Evolutionary conservation across 2,797 vertebrate species (phyloP).

Genomic region (Telmatherina bonti): DNA sequence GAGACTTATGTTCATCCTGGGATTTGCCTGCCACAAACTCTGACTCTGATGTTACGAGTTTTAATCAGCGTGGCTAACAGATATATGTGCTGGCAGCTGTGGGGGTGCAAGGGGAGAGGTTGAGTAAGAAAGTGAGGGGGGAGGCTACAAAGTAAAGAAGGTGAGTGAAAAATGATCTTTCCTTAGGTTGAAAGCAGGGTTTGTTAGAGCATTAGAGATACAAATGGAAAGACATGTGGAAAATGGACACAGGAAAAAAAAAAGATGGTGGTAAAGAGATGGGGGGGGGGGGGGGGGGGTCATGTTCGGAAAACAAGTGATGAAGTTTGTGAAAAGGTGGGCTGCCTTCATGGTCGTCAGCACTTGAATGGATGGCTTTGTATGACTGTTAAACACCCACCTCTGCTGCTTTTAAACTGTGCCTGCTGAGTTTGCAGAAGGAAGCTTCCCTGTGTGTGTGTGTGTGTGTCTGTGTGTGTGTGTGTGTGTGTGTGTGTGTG

Average conservation of each 20-base stretch:
- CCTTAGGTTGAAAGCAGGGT: constrained; percentile 29
- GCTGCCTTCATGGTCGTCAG: constrained; percentile 46
- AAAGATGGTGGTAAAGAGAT: constrained; percentile 18
- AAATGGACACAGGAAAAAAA: constrained; percentile 4
- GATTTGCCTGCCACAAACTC: neutral
- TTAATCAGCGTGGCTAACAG: constrained; percentile 7
- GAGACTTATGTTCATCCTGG: neutral
- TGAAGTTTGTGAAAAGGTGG: constrained; percentile 49
- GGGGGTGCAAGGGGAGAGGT: constrained; percentile 21
- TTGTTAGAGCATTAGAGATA: constrained; percentile 10
- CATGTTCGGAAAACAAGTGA: constrained; percentile 59
- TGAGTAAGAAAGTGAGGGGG: constrained; percentile 27
- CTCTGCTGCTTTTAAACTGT: constrained; percentile 47
- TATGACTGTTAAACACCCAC: constrained; percentile 54
- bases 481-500: too few relatives aligned
- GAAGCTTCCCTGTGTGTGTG: constrained; percentile 21
- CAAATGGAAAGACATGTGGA: constrained; percentile 41
- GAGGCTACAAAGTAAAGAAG: constrained; percentile 12
- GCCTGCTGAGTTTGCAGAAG: constrained; percentile 36
- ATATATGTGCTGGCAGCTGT: neutral
- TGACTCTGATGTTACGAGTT: constrained; percentile 12
- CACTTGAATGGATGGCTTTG: constrained; percentile 75
- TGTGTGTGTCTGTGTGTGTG: too few relatives aligned
- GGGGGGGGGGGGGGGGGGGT: constrained; percentile 23
- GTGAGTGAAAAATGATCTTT: constrained; percentile 43